phyloP scores from a whole-genome alignment of 2,797 vertebrate genomes.

The Tragopan temminckii region DNA sequence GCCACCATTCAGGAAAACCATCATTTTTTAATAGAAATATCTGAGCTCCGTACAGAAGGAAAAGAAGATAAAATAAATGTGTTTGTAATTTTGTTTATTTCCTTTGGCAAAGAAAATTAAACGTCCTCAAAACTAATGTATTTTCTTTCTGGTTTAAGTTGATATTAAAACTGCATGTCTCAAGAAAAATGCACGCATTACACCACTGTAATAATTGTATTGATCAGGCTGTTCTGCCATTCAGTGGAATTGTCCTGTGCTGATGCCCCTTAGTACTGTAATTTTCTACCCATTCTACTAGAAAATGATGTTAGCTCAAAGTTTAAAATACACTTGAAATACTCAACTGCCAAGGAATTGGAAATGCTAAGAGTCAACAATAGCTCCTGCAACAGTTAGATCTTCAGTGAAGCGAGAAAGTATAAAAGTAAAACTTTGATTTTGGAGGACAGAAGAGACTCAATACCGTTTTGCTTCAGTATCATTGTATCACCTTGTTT shows the following conservation, averaged over 20 bases:
- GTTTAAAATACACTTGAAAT: background rate
- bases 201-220: background rate
- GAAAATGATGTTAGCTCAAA: background rate
- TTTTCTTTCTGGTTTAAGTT: constrained; percentile 14
- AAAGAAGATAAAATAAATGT: constrained; percentile 4
- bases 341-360: background rate
- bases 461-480: background rate
- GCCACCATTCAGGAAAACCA: background rate
- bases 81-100: constrained; percentile 24
- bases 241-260: background rate
- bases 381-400: background rate
- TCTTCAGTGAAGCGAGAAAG: background rate
- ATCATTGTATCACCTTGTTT: background rate
- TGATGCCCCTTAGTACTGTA: background rate
- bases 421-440: accelerated
- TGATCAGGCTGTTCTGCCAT: background rate
- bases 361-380: background rate
- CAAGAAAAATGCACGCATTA: background rate
- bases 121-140: constrained; percentile 1
- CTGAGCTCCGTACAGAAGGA: background rate
- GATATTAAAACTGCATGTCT: constrained; percentile 24
- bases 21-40: background rate
- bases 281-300: background rate
- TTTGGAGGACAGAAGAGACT: background rate
- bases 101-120: constrained; percentile 21